Percentiles rank a stretch among this genome's conserved stretches.
phyloP scores from a whole-genome alignment of 2,888 invertebrate species.

The Rhogogaster chlorosoma region DNA sequence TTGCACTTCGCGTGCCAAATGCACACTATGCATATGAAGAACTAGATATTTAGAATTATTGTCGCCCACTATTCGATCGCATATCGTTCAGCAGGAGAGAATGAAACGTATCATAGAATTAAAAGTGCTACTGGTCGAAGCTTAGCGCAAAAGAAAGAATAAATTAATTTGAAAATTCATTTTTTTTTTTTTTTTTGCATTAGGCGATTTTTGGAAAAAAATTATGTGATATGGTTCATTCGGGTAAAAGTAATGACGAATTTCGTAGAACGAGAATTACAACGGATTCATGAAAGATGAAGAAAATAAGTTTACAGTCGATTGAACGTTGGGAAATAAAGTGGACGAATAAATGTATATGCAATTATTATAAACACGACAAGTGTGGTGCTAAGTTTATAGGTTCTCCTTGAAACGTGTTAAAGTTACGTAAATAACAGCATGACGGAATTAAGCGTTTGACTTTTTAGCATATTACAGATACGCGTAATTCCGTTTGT shows the following conservation, averaged over 20 bases:
- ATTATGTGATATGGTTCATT: not conserved
- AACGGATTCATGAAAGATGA: not conserved
- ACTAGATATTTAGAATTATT: not conserved
- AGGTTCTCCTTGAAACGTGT: not conserved
- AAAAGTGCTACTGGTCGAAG: not conserved
- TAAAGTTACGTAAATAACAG: not conserved
- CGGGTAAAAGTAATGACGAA: not conserved
- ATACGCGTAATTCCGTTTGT: not conserved
- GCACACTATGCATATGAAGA: not conserved
- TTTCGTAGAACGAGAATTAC: not conserved
- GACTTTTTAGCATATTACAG: not conserved
- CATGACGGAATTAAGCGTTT: not conserved
- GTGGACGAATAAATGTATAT: not conserved
- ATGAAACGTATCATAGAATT: not conserved
- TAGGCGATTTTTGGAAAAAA: not conserved
- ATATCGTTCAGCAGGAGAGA: not conserved
- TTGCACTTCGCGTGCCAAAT: constrained; percentile 21
- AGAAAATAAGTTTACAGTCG: not conserved
- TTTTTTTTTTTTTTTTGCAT: not conserved
- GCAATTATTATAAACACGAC: not conserved
- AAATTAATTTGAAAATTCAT: not conserved
- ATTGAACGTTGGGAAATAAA: not conserved
- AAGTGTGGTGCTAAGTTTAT: not conserved
- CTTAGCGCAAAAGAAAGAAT: not conserved
- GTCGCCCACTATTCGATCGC: not conserved